Conservation (phyloP, 1,140 invertebrate species). For the Arctopsyche grandis region DNA sequence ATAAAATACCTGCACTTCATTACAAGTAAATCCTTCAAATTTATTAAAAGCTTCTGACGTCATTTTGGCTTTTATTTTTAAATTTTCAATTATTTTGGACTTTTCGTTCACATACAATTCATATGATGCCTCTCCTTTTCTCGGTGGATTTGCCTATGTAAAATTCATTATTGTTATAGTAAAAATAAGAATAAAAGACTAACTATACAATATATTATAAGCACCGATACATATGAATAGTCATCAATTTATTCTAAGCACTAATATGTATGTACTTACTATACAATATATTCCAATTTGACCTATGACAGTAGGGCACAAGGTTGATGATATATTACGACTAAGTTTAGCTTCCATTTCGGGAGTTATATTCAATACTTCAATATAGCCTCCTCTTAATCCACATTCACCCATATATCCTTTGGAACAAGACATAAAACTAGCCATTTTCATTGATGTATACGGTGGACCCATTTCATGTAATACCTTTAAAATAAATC, state of each 20-base stretch:
- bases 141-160: slow-evolving; percentile 77
- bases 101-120: slow-evolving; percentile 83
- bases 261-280: slow-evolving; percentile 58
- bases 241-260: not conserved
- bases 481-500: slow-evolving; percentile 69
- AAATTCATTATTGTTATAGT: not conserved
- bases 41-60: slow-evolving; percentile 91
- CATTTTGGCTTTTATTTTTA: slow-evolving; percentile 82
- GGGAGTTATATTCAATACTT: slow-evolving; percentile 88
- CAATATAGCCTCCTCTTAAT: slow-evolving; percentile 92
- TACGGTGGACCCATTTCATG: slow-evolving; percentile 90
- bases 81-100: slow-evolving; percentile 77
- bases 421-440: slow-evolving; percentile 97
- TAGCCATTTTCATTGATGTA: slow-evolving; percentile 84
- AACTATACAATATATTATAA: slow-evolving; percentile 65
- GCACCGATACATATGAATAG: not conserved
- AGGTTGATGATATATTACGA: slow-evolving; percentile 95
- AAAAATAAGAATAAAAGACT: not conserved
- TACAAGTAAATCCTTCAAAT: slow-evolving; percentile 89
- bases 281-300: slow-evolving; percentile 82
- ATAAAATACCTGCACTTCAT: slow-evolving; percentile 73
- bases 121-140: slow-evolving; percentile 85
- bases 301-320: slow-evolving; percentile 92
- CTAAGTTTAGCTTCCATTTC: slow-evolving; percentile 86
- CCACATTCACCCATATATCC: slow-evolving; percentile 96